Evolutionary conservation across 2,888 invertebrate species (phyloP).

Genomic region (Apomyelois bistriatella): DNA sequence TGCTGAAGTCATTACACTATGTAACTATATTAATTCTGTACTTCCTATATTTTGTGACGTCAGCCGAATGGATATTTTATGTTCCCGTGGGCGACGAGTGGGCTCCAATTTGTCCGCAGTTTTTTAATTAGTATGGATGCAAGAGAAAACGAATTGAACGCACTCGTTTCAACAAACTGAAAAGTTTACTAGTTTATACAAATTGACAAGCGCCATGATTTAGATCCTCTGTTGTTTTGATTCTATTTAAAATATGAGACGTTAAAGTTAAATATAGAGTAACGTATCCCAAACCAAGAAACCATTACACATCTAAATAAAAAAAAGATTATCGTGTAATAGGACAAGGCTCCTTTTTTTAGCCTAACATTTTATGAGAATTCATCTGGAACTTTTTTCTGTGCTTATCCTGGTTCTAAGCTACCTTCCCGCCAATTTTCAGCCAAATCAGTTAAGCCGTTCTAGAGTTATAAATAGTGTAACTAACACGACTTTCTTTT

Average conservation of each 20-base stretch:
- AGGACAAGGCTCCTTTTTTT: too few species aligned
- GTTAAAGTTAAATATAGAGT: neutral
- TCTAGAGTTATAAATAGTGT: too few species aligned
- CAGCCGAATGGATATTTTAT: constrained; percentile 74
- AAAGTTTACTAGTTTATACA: constrained; percentile 20
- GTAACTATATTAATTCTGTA: neutral
- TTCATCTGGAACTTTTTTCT: too few species aligned
- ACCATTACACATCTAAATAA: too few species aligned
- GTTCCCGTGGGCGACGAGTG: constrained; percentile 71
- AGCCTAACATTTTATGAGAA: too few species aligned
- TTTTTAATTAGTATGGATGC: constrained; percentile 76
- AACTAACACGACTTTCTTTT: too few species aligned
- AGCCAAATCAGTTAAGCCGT: too few species aligned
- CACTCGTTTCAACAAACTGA: constrained; percentile 33
- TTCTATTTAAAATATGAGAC: neutral
- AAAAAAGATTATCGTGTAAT: too few species aligned
- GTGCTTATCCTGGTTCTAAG: too few species aligned
- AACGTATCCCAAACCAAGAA: too few species aligned
- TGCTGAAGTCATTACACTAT: neutral
- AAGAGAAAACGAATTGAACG: constrained; percentile 68
- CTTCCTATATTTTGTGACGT: constrained; percentile 27
- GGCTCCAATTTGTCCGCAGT: constrained; percentile 75
- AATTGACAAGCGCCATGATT: constrained; percentile 9
- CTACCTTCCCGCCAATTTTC: too few species aligned
- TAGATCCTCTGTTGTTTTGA: neutral